A percentile compares a stretch with the other conserved stretches of the same genome.
Evolutionary conservation across 2,797 vertebrate species (phyloP).

Genomic region (Scolopax rusticola): DNA sequence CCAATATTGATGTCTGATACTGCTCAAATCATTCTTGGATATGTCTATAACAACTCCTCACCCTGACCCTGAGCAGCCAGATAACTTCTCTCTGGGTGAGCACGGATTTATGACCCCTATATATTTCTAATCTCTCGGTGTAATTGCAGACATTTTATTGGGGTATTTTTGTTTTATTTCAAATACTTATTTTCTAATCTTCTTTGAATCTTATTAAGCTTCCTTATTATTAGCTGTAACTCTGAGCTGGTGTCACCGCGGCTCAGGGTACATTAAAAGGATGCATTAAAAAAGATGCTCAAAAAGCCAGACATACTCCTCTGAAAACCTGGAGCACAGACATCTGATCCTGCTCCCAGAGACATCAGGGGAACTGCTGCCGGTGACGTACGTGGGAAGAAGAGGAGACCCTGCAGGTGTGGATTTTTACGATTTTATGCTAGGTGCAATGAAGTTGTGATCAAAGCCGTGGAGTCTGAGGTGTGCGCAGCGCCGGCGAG

Average conservation of each 20-base stretch:
- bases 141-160: background rate
- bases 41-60: background rate
- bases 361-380: background rate
- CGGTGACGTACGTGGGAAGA: background rate
- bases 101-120: background rate
- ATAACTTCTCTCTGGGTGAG: background rate
- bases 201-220: background rate
- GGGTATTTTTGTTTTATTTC: background rate
- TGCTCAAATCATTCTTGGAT: background rate
- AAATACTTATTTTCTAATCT: background rate
- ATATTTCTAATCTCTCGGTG: background rate
- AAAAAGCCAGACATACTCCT: rapidly evolving
- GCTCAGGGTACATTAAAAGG: background rate
- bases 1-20: background rate
- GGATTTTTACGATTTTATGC: background rate
- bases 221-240: background rate
- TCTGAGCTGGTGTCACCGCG: background rate
- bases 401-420: background rate
- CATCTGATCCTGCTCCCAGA: background rate
- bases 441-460: background rate
- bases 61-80: background rate
- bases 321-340: background rate
- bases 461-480: background rate
- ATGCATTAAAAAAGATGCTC: rapidly evolving
- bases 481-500: rapidly evolving